These are phyloP conservation scores for Rhinella marina DNA, from an alignment of 2,797 vertebrate species.

Conservation along the genomic window DNA sequence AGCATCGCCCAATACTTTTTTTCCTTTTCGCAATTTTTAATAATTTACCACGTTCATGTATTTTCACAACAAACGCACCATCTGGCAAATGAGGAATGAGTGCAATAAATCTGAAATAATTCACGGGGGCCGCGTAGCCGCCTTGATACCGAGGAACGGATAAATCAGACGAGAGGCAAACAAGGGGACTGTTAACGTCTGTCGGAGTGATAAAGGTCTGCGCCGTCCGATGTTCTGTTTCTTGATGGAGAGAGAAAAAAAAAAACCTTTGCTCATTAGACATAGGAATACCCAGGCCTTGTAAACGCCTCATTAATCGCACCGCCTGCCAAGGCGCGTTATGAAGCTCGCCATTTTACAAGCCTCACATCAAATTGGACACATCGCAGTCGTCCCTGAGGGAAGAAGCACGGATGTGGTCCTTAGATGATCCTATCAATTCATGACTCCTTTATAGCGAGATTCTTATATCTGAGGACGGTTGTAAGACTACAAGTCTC, in stretches of 20 bases:
- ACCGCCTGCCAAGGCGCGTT: constrained; percentile 22
- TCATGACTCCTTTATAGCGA: background rate
- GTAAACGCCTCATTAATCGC: constrained; percentile 54
- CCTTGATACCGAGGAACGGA: constrained; percentile 14
- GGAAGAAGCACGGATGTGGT: background rate
- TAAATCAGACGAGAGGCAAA: constrained; percentile 36
- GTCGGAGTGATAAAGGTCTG: constrained; percentile 7
- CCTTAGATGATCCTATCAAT: background rate
- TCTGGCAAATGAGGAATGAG: constrained; percentile 35
- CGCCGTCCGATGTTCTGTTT: constrained; percentile 4
- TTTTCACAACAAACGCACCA: constrained; percentile 13
- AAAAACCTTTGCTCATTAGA: constrained; percentile 41
- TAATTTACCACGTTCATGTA: background rate
- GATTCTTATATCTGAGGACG: background rate
- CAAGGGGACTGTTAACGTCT: constrained; percentile 34
- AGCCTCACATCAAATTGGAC: constrained; percentile 42
- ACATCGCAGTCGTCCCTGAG: background rate
- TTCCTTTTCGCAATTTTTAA: background rate
- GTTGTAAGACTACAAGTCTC: no score
- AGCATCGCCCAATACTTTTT: background rate
- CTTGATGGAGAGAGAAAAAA: constrained; percentile 7
- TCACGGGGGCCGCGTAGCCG: constrained; percentile 21
- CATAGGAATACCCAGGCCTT: constrained; percentile 28
- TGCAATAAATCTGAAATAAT: constrained; percentile 33
- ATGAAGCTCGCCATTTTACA: constrained; percentile 39